phyloP scores from a whole-genome alignment of 2,797 vertebrate species.

The Dendrocincla tyrannina region DNA sequence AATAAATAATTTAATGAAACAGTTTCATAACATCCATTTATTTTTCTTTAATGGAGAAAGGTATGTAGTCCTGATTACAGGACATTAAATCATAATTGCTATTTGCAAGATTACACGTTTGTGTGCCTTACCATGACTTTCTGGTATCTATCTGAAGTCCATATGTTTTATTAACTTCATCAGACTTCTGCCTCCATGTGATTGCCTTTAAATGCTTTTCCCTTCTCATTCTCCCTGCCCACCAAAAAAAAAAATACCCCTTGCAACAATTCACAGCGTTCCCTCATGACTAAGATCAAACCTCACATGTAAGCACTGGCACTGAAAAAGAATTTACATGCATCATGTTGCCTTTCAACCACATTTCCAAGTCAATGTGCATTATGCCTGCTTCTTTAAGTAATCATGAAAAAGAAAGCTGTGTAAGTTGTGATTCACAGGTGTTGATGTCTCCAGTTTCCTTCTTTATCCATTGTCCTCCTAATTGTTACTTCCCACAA shows the following conservation, averaged over 20 bases:
- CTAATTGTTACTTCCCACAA: conserved; percentile 71
- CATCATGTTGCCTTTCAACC: neutral
- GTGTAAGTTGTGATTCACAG: conserved; percentile 65
- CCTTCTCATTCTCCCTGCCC: neutral
- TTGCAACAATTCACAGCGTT: neutral
- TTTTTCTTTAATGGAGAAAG: neutral
- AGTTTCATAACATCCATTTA: neutral
- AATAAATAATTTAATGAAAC: neutral
- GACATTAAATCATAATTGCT: neutral
- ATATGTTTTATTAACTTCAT: neutral
- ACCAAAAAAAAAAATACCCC: neutral
- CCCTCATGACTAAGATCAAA: neutral
- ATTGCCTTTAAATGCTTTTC: neutral
- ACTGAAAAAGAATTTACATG: neutral
- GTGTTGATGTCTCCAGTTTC: conserved; percentile 49
- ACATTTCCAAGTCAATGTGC: conserved; percentile 27
- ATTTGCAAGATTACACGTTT: neutral
- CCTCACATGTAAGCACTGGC: neutral
- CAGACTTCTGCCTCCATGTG: neutral
- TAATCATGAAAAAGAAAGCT: conserved; percentile 65
- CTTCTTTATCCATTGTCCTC: conserved; percentile 52
- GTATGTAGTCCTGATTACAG: neutral
- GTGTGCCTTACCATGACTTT: neutral
- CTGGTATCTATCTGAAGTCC: neutral
- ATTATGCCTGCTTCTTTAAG: conserved; percentile 61